Evolutionary conservation across 2,888 invertebrate species (phyloP).

Genomic region (Dynastes grantii): DNA sequence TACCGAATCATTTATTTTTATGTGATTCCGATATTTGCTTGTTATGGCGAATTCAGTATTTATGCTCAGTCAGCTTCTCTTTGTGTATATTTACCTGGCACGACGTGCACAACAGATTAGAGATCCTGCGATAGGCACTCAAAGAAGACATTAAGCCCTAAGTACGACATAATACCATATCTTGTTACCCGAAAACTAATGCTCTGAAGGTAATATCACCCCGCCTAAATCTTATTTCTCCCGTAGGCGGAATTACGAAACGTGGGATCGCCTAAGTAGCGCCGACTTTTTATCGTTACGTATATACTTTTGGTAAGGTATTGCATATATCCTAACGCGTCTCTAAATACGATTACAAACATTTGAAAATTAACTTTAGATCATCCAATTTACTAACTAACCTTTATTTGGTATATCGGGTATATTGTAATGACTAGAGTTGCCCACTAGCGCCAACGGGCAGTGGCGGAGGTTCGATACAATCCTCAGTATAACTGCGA

Average conservation of each 20-base stretch:
- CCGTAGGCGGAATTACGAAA: constrained; percentile 2
- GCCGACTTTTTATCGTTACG: constrained; percentile 15
- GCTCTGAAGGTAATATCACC: constrained; percentile 41
- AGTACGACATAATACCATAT: constrained; percentile 58
- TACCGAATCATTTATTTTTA: too few species aligned
- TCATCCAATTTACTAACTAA: too few species aligned
- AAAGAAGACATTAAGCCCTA: constrained; percentile 59
- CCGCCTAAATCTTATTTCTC: constrained; percentile 16
- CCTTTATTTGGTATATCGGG: too few species aligned
- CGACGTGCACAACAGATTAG: constrained; percentile 53
- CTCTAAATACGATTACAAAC: too few species aligned
- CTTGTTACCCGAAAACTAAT: constrained; percentile 55
- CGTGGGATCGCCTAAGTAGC: constrained; percentile 2
- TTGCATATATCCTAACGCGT: not conserved
- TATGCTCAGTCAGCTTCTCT: not conserved
- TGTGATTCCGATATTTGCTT: too few species aligned
- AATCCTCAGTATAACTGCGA: too few species aligned
- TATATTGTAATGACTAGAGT: too few species aligned
- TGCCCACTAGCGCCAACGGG: too few species aligned
- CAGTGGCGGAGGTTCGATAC: too few species aligned
- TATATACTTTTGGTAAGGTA: not conserved
- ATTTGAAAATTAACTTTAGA: too few species aligned
- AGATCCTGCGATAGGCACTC: constrained; percentile 57
- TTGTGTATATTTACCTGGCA: constrained; percentile 22
- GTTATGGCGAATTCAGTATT: not conserved